Percentiles rank a stretch among this genome's conserved stretches.
phyloP scores from a whole-genome alignment of 2,888 invertebrate genomes.

The Scelioninae gen. 1 region DNA sequence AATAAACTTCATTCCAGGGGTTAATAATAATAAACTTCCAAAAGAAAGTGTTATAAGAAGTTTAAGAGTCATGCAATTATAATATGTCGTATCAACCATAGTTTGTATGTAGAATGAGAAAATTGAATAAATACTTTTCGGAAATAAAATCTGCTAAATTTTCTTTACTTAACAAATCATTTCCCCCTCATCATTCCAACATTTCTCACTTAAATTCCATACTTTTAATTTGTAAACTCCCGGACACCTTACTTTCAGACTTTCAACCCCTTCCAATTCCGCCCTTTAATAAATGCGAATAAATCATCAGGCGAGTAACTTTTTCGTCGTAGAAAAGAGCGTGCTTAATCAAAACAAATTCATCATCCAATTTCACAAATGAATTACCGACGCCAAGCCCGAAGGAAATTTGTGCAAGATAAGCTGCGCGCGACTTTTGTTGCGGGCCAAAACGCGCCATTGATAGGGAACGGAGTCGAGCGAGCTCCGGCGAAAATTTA shows the following conservation, averaged over 20 bases:
- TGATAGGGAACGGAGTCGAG: conserved; percentile 49
- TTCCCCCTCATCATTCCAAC: too few relatives aligned
- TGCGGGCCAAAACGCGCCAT: conserved; percentile 39
- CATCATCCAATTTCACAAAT: conserved; percentile 45
- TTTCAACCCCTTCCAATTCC: background rate
- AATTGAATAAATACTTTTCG: too few relatives aligned
- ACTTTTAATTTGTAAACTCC: background rate
- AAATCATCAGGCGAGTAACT: conserved; percentile 5
- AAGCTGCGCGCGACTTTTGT: conserved; percentile 62
- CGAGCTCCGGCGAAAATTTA: conserved; percentile 27
- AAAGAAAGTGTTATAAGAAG: too few relatives aligned
- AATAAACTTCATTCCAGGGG: background rate
- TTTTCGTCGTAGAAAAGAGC: background rate
- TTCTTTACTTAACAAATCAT: too few relatives aligned
- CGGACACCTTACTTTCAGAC: background rate
- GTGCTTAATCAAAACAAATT: conserved; percentile 57
- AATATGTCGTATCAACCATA: too few relatives aligned
- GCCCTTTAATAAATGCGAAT: background rate
- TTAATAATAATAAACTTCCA: too few relatives aligned
- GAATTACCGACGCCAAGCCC: conserved; percentile 26
- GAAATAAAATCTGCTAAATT: too few relatives aligned
- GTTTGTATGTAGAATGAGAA: too few relatives aligned
- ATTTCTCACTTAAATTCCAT: too few relatives aligned
- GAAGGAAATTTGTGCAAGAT: conserved; percentile 56
- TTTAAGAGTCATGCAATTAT: too few relatives aligned